Base-by-base conservation (phyloP, 2,888 invertebrate genomes). In the Neocrepidodera transversa region DNA sequence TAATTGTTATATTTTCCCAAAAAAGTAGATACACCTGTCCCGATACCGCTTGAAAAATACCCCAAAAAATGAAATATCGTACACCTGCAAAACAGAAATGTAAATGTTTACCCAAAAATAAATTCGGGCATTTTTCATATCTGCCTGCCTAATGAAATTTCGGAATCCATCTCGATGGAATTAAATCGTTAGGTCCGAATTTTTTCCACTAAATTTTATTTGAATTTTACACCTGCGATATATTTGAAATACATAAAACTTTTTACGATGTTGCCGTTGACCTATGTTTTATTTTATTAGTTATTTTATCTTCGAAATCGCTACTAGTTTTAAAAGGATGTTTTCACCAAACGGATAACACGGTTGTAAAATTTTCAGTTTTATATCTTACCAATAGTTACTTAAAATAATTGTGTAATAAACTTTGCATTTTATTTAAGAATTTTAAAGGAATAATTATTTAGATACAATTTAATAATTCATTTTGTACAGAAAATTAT, bases 21-120 rank as follows among this genome's bases (percentile, higher is more conserved):
- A 7, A n/a, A n/a, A n/a, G n/a, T n/a, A n/a, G n/a, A 16, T 16
- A 36, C 54, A 54, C 54, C 54, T 54, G 54, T 54, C 45, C 23
- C 17, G 18, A 13, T 56, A 38, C 54, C 56, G 58, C 42, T n/a
- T n/a, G n/a, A n/a, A n/a, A 54, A 50, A 49, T 45, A 47, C 59
- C 62, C 53, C 20, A 63, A 67, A 58, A n/a, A 48, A 66, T 68
- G 65, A 70, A 68, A 70, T 68, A 70, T 68, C 48, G 64, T 49
- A 65, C 70, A 70, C 65, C 68, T 70, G 70, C 70, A 36, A 64
- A 58, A 18, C 48, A 1, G 23, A 38, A 63, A 65, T 63, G 65
- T 63, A 63, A 65, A 65, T 63, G 52, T 63, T 63, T 53, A 52
- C 59, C 59, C 59, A 48, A 63, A 26, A 58, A 60, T 65, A 64